Evolutionary conservation across 92 coral and sea anemone genomes (phyloP), one percentile per base, ranked within the genome.

Genomic region (Porites cylindrica): DNA sequence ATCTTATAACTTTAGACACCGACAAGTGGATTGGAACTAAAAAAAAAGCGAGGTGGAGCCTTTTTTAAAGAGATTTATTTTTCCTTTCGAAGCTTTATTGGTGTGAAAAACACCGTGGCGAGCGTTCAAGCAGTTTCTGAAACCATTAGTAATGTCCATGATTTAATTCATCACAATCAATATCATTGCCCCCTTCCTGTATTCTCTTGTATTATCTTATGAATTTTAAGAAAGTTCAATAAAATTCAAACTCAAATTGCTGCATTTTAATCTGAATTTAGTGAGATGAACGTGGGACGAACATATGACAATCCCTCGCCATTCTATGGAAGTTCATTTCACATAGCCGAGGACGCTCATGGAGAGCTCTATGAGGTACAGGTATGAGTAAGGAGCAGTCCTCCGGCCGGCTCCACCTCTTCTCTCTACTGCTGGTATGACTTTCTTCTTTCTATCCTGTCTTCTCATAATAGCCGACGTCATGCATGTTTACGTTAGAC

Each of bases 361-460:
- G 87, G 76, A 18, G 87, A 83, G 72, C 78, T 83, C 32, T 83
- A 83, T 62, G 87, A 83, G 87, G 87, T 79, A 64, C 87, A 83
- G 87, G 87, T 83, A 83, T 83, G 87, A 83, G 50, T 21, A 51
- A 13, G 14, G 53, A 47, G 80, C 73, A 73, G 51, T 63, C 63
- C 72, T 61, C 80, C 87, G 20, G 43, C 43, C 43, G 43, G 43
- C 43, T 32, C 72, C 64, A 62, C 87, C 86, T 70, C 54, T 82
- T 70, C 32, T 24, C 65, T 70, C 78, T 70, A 7, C 78, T 50
- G 64, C 73, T 73, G 87, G 87, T 83, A 83, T 63, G 87, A 19
- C 24, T 74, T 9, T 47, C 13, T 83, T 19, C 60, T 51, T 73
- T 74, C 71, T 83, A 32, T 83, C 50, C 61, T 59, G 19, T 16